phyloP scores from a whole-genome alignment of 2,113 vertebrate species.

The Elaphurus davidianus region DNA sequence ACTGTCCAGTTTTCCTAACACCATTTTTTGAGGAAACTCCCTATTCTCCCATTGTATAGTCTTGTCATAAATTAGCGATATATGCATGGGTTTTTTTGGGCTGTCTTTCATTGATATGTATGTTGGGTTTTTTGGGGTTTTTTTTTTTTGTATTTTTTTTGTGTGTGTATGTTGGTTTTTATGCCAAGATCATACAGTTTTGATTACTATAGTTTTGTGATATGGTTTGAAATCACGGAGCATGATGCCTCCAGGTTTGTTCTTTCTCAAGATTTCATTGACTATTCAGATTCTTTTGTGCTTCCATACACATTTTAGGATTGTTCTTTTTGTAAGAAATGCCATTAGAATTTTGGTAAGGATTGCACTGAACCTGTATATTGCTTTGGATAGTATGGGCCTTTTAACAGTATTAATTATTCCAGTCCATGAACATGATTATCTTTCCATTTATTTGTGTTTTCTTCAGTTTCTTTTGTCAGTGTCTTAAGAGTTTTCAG shows the following conservation, averaged over 20 bases:
- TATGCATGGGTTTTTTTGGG: background rate
- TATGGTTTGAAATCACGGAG: background rate
- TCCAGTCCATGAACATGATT: background rate
- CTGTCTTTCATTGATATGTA: background rate
- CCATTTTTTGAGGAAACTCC: background rate
- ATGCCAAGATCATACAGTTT: background rate
- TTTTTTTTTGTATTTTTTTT: too few species aligned
- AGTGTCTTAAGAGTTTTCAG: background rate
- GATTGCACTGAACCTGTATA: background rate
- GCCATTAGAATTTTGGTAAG: background rate
- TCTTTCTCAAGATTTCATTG: background rate
- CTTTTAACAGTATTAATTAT: background rate
- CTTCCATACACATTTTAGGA: background rate
- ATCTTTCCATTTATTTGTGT: background rate
- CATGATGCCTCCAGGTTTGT: background rate
- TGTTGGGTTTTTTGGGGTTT: background rate
- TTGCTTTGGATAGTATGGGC: background rate
- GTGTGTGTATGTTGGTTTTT: background rate
- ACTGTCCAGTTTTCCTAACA: background rate
- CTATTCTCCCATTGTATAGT: background rate
- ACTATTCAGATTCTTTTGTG: background rate
- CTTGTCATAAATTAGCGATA: background rate
- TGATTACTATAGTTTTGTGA: background rate
- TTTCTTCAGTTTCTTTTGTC: background rate
- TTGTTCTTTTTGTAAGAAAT: background rate